A percentile compares a stretch with the other conserved stretches of the same genome.
Conservation (phyloP, 2,888 invertebrate genomes). For the Imbricaverruca yamaguchii region DNA sequence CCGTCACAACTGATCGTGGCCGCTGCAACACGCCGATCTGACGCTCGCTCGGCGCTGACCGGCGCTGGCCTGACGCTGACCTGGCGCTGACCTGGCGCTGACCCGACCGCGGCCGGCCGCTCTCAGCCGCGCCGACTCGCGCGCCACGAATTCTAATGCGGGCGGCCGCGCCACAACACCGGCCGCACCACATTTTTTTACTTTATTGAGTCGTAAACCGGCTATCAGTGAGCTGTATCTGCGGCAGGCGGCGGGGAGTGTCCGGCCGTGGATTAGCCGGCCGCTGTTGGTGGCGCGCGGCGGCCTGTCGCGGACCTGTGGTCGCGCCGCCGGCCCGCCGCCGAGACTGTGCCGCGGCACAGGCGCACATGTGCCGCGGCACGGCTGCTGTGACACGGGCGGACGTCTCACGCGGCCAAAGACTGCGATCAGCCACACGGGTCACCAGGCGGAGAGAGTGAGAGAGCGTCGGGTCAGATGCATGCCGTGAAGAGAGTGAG, state of each 20-base stretch:
- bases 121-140: neutral
- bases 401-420: no score
- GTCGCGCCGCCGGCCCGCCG: neutral
- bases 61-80: neutral
- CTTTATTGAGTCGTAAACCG: slow-evolving; percentile 11
- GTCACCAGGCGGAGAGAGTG: no score
- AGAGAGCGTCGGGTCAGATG: no score
- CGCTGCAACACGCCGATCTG: no score
- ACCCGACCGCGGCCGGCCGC: neutral
- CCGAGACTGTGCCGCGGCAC: no score
- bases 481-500: no score
- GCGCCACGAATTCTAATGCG: no score
- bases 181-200: neutral
- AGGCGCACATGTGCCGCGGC: no score
- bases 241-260: neutral
- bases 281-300: neutral
- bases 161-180: no score
- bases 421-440: no score
- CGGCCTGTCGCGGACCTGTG: neutral
- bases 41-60: neutral
- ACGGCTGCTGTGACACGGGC: no score
- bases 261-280: neutral
- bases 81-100: neutral
- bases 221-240: neutral
- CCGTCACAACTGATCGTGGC: no score